Conservation (phyloP, 2,888 invertebrate genomes). For the Gandaritis pyraliata region DNA sequence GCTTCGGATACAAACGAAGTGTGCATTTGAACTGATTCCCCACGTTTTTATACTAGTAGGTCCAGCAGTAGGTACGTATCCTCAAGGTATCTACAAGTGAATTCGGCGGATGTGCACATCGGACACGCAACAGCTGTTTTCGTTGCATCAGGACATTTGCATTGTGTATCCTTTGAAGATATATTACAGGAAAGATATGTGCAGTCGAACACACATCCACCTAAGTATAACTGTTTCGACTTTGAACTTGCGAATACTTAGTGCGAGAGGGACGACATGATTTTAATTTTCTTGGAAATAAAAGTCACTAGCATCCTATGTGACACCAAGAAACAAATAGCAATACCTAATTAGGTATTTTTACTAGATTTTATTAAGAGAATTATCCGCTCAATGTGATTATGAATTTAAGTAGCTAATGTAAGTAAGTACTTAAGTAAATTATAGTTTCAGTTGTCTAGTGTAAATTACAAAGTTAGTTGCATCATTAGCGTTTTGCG, state of each 20-base stretch:
- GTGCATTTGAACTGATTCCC: constrained; percentile 41
- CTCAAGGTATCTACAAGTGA: constrained; percentile 31
- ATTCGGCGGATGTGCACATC: constrained; percentile 31
- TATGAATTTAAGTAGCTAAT: too few relatives aligned
- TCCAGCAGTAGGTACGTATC: constrained; percentile 7
- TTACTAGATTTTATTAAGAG: too few relatives aligned
- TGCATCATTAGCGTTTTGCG: constrained; percentile 10
- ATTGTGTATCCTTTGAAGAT: constrained; percentile 29
- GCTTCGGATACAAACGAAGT: constrained; percentile 67
- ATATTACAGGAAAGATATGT: too few relatives aligned
- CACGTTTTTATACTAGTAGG: constrained; percentile 37
- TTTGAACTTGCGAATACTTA: too few relatives aligned
- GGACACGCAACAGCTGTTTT: constrained; percentile 24
- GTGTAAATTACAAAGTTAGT: constrained; percentile 9
- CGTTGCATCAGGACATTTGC: constrained; percentile 41
- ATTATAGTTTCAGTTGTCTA: neutral
- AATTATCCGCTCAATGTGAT: too few relatives aligned
- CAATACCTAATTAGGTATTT: too few relatives aligned
- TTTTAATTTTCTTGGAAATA: too few relatives aligned
- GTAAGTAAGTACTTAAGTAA: neutral
- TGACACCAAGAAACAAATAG: too few relatives aligned
- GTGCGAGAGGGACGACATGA: too few relatives aligned
- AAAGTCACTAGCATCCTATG: too few relatives aligned
- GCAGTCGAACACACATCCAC: too few relatives aligned
- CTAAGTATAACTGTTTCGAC: too few relatives aligned